Percentiles rank a stretch among this genome's conserved stretches.
phyloP scores from a whole-genome alignment of 2,888 invertebrate genomes.

The Cephus spinipes region DNA sequence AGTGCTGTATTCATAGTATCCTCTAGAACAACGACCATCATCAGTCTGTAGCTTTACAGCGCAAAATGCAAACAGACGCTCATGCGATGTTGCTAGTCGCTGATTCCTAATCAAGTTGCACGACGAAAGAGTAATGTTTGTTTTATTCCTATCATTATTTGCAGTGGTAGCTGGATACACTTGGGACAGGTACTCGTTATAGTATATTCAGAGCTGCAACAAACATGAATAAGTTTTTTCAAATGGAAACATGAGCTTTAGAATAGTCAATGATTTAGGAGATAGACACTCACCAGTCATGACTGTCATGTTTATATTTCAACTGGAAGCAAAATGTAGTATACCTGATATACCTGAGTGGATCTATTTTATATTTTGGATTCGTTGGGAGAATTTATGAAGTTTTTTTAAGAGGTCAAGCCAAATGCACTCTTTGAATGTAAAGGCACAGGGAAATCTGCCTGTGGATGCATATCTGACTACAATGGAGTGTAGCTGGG shows the following conservation, averaged over 20 bases:
- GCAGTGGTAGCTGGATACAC: not conserved
- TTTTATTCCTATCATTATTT: not conserved
- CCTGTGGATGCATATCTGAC: not conserved
- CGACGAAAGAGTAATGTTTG: not conserved
- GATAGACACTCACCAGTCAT: not conserved
- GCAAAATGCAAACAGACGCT: not conserved
- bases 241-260: not conserved
- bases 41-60: not conserved
- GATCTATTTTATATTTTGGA: not conserved
- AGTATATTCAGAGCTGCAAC: not conserved
- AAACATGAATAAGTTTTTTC: not conserved
- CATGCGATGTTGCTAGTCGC: not conserved
- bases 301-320: not conserved
- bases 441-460: not conserved
- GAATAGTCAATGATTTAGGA: not conserved
- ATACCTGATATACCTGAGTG: not conserved
- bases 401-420: not conserved
- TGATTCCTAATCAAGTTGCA: conserved; percentile 6
- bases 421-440: not conserved
- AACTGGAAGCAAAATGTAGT: not conserved
- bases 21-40: not conserved
- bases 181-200: not conserved
- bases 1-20: not conserved
- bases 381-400: not conserved
- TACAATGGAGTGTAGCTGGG: not conserved